A percentile compares a stretch with the other conserved stretches of the same genome.
phyloP scores from a whole-genome alignment of 35 echinoderm and acorn worm genomes.

The Diadema setosum region DNA sequence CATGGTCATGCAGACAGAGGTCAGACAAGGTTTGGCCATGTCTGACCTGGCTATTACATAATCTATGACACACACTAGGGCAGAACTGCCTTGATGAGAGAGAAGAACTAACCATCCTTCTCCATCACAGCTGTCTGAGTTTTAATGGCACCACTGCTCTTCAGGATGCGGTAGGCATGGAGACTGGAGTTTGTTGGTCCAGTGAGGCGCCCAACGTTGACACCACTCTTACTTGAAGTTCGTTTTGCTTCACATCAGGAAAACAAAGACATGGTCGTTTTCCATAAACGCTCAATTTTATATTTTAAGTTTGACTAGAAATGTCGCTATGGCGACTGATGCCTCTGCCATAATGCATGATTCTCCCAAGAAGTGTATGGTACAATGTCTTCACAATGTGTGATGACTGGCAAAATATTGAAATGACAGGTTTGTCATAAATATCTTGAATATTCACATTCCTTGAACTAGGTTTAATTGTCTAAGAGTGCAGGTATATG shows the following conservation, averaged over 20 bases:
- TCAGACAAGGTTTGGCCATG: not conserved
- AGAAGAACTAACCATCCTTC: not conserved
- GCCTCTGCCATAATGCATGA: too few relatives aligned
- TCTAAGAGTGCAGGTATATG: too few relatives aligned
- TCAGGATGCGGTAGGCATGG: constrained; percentile 81
- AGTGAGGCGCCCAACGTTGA: constrained; percentile 21
- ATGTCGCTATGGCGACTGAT: too few relatives aligned
- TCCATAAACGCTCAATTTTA: too few relatives aligned
- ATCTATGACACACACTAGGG: not conserved
- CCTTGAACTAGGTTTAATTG: too few relatives aligned
- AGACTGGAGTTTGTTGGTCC: constrained; percentile 54
- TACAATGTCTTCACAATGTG: too few relatives aligned
- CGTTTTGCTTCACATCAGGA: constrained; percentile 40
- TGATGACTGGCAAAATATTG: too few relatives aligned
- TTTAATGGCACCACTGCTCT: constrained; percentile 59
- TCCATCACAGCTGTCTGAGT: not conserved
- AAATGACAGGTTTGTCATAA: too few relatives aligned
- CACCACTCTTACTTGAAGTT: constrained; percentile 3
- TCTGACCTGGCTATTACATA: not conserved
- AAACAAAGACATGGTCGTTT: too few relatives aligned
- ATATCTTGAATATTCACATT: too few relatives aligned
- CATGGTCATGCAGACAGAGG: not conserved
- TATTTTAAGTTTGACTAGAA: too few relatives aligned
- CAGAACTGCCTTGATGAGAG: not conserved
- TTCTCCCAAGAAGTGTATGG: too few relatives aligned